Evolutionary conservation across 2,797 vertebrate species (phyloP), one percentile per base, ranked within the genome.

Genomic region (Sparidentex hasta): DNA sequence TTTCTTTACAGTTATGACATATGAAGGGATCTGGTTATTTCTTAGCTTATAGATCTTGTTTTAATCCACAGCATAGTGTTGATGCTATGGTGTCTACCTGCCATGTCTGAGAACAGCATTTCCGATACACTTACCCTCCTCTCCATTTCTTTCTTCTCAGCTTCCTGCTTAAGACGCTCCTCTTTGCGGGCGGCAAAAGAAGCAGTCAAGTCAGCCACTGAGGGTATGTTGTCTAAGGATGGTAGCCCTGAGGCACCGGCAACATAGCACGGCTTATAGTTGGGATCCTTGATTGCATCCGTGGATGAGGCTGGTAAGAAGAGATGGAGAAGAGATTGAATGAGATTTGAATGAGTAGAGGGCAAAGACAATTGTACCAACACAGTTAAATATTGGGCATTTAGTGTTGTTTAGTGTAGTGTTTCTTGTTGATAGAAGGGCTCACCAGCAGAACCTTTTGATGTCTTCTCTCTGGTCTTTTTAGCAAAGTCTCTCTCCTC

Each of bases 401-500:
- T 33, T 7, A 59, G 27, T 38, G 38, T 38, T 38, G 38, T 11
- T 38, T 9, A 38, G 38, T 38, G 38, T 3, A 20, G 63, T 38
- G 21, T 46, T 12, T 59, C 6, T 58, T 38, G 1, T 48, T 3
- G 4, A 29, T 5, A 20, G 5, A 73, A 8, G 11, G 12, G 0
- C 89, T 96, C 95, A 96, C 97, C 97, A 0, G 95, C 97, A 78
- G 97, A 90, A 68, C 96, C 87, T 95, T 99, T 97, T 65, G 97
- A 96, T 65, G 98, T 97, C 72, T 99, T 97, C 90, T 99, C 98
- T 96, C 99, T 98, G 89, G 98, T 99, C 91, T 98, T 99, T 71
- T 99, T 88, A 1, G 98, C 97, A 92, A 97, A 98, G 52, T 96
- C 96, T 90, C 98, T 93, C 93, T 99, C 98, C 1, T 95, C 95